Conservation (phyloP, 2,888 invertebrate genomes). For the Drosophila colorata region DNA sequence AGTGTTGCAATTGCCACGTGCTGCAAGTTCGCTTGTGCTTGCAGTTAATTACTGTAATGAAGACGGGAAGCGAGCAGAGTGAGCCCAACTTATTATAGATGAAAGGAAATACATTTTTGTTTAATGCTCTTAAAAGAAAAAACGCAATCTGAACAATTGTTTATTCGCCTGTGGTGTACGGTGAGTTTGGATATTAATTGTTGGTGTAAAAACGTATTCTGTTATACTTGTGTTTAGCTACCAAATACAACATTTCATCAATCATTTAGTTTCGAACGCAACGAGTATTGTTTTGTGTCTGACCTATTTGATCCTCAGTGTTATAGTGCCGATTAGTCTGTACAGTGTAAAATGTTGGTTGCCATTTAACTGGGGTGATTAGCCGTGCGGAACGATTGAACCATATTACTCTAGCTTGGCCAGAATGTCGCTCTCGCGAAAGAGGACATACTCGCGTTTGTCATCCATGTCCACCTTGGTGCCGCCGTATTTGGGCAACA, state of each 20-base stretch:
- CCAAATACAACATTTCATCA: conserved; percentile 73
- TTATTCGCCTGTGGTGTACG: conserved; percentile 37
- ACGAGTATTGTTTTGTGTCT: conserved; percentile 7
- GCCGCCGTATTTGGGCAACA: conserved; percentile 99
- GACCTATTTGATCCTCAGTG: neutral
- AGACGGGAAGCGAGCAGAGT: neutral
- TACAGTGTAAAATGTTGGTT: neutral
- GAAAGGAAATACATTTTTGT: neutral
- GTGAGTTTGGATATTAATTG: neutral
- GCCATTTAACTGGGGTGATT: neutral
- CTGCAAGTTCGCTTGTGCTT: conserved; percentile 1
- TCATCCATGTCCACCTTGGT: conserved; percentile 96
- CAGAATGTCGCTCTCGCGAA: conserved; percentile 97
- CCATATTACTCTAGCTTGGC: conserved; percentile 90
- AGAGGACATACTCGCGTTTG: conserved; percentile 96
- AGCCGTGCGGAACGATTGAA: neutral
- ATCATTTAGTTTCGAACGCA: conserved; percentile 80
- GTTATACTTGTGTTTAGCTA: conserved; percentile 48
- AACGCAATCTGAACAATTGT: conserved; percentile 63
- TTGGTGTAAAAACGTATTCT: neutral
- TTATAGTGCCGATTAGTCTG: neutral
- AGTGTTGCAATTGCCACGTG: conserved; percentile 23
- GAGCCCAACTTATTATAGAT: neutral
- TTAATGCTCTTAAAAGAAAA: conserved; percentile 44
- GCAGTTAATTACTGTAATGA: conserved; percentile 31